These are phyloP conservation scores for Phaetusa simplex DNA, from an alignment of 2,113 vertebrate species.

Conservation along the genomic window DNA sequence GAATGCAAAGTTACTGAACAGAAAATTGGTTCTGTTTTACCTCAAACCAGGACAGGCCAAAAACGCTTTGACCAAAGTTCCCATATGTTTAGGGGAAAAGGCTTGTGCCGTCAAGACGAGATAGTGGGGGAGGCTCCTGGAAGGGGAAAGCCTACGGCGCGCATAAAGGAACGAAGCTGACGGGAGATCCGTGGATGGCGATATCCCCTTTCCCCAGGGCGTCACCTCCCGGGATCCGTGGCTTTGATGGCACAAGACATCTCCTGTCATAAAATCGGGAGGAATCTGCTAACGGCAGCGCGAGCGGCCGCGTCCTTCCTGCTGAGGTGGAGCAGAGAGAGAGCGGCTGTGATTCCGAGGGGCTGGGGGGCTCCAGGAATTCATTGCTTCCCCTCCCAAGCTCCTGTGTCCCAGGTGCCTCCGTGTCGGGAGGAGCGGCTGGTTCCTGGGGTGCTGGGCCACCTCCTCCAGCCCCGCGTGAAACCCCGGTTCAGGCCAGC, in stretches of 20 bases:
- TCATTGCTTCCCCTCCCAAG: rapidly evolving
- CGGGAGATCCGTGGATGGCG: background rate
- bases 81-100: background rate
- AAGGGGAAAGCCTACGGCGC: background rate
- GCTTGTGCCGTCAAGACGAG: background rate
- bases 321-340: background rate
- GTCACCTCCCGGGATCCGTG: rapidly evolving
- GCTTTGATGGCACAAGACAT: rapidly evolving
- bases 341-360: background rate
- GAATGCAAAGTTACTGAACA: too few relatives aligned
- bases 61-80: background rate
- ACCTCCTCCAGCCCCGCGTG: background rate
- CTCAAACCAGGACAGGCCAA: background rate
- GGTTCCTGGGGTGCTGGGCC: background rate
- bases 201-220: background rate
- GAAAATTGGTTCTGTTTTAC: too few relatives aligned
- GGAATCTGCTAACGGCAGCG: background rate
- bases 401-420: background rate
- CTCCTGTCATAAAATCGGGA: background rate
- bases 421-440: rapidly evolving
- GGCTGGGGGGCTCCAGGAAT: background rate
- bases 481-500: background rate
- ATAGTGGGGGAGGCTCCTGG: background rate
- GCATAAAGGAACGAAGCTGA: too few relatives aligned
- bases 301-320: background rate